These are phyloP conservation scores for Syrista parreyssii DNA, from an alignment of 2,888 invertebrate species.

Conservation along the genomic window DNA sequence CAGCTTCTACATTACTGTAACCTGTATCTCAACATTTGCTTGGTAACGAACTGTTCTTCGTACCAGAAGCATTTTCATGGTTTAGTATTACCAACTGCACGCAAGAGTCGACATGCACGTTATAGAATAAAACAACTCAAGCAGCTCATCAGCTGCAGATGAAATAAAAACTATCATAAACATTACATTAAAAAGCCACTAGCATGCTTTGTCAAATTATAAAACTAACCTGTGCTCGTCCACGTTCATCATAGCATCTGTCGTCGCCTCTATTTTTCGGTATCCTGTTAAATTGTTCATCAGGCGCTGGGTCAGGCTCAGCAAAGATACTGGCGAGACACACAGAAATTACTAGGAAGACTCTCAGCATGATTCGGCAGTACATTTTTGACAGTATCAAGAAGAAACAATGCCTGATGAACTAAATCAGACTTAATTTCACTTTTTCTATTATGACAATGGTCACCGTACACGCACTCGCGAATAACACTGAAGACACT, in stretches of 20 bases:
- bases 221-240: slow-evolving; percentile 54
- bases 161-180: not conserved
- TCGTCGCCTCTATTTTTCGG: slow-evolving; percentile 54
- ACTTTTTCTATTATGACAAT: not conserved
- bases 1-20: not conserved
- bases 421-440: not conserved
- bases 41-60: not conserved
- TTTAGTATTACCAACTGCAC: not conserved
- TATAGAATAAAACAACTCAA: not conserved
- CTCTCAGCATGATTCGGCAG: slow-evolving; percentile 20
- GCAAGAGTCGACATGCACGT: not conserved
- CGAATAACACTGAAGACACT: not conserved
- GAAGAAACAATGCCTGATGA: not conserved
- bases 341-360: slow-evolving; percentile 29
- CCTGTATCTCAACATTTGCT: not conserved
- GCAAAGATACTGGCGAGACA: slow-evolving; percentile 35
- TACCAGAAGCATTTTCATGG: not conserved
- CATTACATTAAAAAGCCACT: not conserved
- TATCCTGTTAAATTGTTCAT: slow-evolving; percentile 46
- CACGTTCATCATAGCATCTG: slow-evolving; percentile 58
- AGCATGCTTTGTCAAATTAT: not conserved
- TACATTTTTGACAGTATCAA: slow-evolving; percentile 2
- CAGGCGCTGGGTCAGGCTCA: slow-evolving; percentile 54
- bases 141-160: not conserved
- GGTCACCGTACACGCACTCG: not conserved